These are phyloP conservation scores for Taphrorychus bicolor DNA, from an alignment of 2,888 invertebrate genomes.

Conservation along the genomic window DNA sequence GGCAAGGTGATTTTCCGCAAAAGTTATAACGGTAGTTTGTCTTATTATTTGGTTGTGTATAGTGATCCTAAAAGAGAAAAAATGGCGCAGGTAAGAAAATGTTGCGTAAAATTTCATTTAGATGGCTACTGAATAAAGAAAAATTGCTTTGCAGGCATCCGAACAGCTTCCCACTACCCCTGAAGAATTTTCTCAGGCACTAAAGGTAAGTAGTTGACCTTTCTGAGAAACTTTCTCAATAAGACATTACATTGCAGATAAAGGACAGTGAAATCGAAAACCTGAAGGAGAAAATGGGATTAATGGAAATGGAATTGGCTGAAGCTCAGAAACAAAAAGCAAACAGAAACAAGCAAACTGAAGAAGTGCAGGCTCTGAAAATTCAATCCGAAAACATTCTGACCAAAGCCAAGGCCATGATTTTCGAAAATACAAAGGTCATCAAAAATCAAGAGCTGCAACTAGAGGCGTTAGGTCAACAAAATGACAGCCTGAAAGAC, in stretches of 20 bases:
- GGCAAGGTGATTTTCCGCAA: constrained; percentile 11
- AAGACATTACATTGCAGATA: constrained; percentile 43
- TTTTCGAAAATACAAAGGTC: constrained; percentile 78
- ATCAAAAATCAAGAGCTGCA: constrained; percentile 82
- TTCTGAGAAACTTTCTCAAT: neutral
- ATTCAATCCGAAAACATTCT: constrained; percentile 62
- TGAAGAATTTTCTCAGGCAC: constrained; percentile 43
- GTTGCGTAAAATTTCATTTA: neutral
- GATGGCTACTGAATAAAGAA: neutral
- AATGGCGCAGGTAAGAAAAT: constrained; percentile 31
- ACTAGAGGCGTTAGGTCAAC: constrained; percentile 73
- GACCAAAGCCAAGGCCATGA: constrained; percentile 72
- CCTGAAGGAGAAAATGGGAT: constrained; percentile 45
- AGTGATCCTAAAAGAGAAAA: too few relatives aligned
- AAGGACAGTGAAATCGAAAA: constrained; percentile 47
- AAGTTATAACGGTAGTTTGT: neutral
- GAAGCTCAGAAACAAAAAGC: constrained; percentile 52
- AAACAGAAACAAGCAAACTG: constrained; percentile 51
- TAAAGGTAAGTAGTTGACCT: constrained; percentile 33
- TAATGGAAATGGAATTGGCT: constrained; percentile 54
- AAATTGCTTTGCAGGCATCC: constrained; percentile 17
- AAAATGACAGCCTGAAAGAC: constrained; percentile 80
- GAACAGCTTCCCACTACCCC: neutral
- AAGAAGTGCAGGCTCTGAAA: constrained; percentile 54
- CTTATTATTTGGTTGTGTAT: neutral